Conservation (phyloP, 2,888 invertebrate genomes). For the Bruchidius siliquastri region DNA sequence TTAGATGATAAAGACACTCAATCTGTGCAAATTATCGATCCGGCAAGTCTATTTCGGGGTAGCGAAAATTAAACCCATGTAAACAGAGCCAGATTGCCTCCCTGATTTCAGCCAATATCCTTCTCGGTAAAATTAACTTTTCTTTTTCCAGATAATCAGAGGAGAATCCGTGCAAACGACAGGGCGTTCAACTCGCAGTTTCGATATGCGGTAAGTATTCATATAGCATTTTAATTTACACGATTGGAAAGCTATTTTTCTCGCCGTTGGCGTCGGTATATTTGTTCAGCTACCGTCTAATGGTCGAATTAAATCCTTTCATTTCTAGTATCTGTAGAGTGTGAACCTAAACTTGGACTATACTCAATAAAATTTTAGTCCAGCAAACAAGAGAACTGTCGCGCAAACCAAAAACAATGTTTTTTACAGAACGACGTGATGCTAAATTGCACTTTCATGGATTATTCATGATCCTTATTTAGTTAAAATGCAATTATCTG, state of each 20-base stretch:
- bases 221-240: slow-evolving; percentile 16
- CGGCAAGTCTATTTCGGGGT: background rate
- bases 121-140: background rate
- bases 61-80: background rate
- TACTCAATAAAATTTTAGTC: no score
- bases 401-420: no score
- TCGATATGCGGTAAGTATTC: slow-evolving; percentile 93
- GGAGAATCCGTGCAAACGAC: slow-evolving; percentile 95
- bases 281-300: background rate
- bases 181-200: slow-evolving; percentile 93
- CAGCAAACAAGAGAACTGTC: no score
- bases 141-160: slow-evolving; percentile 83
- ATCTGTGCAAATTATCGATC: background rate
- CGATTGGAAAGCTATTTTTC: slow-evolving; percentile 7
- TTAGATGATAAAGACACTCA: no score
- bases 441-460: no score
- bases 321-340: no score
- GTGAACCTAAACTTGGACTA: no score
- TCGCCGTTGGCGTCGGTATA: background rate
- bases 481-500: no score
- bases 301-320: no score
- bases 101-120: background rate
- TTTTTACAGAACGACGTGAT: no score
- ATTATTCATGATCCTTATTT: no score
- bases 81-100: background rate